Evolutionary conservation across 64 coral and sea anemone genomes (phyloP), one percentile per base, ranked within the genome.

Genomic region (Montipora cactus): DNA sequence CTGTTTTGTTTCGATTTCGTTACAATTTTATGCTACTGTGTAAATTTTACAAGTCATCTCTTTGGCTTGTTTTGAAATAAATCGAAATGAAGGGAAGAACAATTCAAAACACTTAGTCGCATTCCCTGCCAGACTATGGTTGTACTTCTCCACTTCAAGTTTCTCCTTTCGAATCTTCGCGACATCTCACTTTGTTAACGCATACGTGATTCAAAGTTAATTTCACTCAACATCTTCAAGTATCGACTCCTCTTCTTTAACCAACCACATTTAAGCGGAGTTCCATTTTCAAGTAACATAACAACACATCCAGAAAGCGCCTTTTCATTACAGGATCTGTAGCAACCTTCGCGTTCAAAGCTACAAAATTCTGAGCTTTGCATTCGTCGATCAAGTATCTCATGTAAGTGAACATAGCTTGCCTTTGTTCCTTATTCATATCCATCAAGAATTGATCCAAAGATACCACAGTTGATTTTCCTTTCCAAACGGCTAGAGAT

Each of bases 261-360:
- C 45, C 89, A 37, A 22, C 49, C 5, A 89, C 74, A 51, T 58
- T 90, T 5, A 90, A 44, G 0, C 14, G 66, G 1, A 90, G 76
- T 80, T 98, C 96, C 8, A 84, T 91, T 79, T 92, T 92, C 77
- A 98, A 78, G 47, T 95, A 98, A 80, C 96, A 98, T 61, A 98
- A 74, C 9, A 98, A 77, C 47, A 98, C 96, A 76, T 98, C 96
- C 64, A 92, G 59, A 79, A 94, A 92, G 21, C 96, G 77, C 10
- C 93, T 94, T 45, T 87, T 90, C 28, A 98, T 67, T 1, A 70
- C 79, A 21, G 87, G 52, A 50, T 98, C 93, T 8, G 93, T 92
- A 9, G 96, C 96, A 18, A 98, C 83, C 48, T 92, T 95, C 5
- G 96, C 96, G 71, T 98, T 98, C 19, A 98, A 82, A 8, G 75